Percentiles rank a stretch among this genome's conserved stretches.
Conservation (phyloP, 1,140 invertebrate genomes). For the Drosophila busckii region DNA sequence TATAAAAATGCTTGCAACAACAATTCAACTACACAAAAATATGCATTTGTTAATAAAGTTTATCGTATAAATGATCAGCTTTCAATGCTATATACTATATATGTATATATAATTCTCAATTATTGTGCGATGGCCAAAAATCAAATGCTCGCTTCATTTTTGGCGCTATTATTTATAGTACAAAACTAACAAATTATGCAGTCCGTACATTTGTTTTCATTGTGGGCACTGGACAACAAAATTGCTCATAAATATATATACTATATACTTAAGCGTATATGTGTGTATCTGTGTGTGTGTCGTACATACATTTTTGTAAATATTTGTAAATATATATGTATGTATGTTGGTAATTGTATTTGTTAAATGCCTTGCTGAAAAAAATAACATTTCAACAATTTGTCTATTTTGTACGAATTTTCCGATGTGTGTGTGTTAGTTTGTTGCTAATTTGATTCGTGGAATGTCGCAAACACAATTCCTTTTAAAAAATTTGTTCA, state of each 20-base stretch:
- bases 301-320: slow-evolving; percentile 22
- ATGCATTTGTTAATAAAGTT: slow-evolving; percentile 40
- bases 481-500: slow-evolving; percentile 35
- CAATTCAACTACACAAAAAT: slow-evolving; percentile 62
- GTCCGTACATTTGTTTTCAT: slow-evolving; percentile 2
- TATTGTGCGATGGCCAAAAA: slow-evolving; percentile 49
- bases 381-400: slow-evolving; percentile 49
- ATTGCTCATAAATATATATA: slow-evolving; percentile 45
- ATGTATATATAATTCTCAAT: slow-evolving; percentile 37
- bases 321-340: slow-evolving; percentile 31
- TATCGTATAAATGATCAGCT: neutral
- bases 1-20: slow-evolving; percentile 67
- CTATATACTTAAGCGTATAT: no score
- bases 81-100: slow-evolving; percentile 14
- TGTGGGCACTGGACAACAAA: slow-evolving; percentile 47
- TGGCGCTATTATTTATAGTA: slow-evolving; percentile 23
- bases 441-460: slow-evolving; percentile 42
- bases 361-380: slow-evolving; percentile 71
- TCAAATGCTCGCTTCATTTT: no score
- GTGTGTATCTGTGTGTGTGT: no score
- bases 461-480: slow-evolving; percentile 14
- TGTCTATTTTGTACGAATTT: neutral
- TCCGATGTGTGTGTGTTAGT: slow-evolving; percentile 15
- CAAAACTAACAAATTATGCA: slow-evolving; percentile 53
- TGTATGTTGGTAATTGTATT: slow-evolving; percentile 41